These are phyloP conservation scores for Petrocephalus zakoni DNA, from an alignment of 2,113 vertebrate genomes.

Conservation along the genomic window DNA sequence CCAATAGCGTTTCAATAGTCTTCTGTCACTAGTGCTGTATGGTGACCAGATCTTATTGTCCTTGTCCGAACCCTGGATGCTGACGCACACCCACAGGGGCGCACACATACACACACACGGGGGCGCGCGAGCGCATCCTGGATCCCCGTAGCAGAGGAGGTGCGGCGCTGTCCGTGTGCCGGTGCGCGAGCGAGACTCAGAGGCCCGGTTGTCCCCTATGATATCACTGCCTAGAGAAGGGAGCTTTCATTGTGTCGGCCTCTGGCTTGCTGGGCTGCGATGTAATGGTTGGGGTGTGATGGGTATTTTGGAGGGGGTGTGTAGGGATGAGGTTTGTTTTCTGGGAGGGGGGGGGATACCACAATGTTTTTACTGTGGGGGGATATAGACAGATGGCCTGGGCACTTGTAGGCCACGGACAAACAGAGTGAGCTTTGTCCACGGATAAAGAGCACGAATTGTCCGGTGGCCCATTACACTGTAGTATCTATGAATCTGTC, in stretches of 20 bases:
- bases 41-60: slow-evolving; percentile 66
- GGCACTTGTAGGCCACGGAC: slow-evolving; percentile 55
- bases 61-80: slow-evolving; percentile 28
- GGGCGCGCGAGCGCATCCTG: not conserved
- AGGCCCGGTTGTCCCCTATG: slow-evolving; percentile 30
- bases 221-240: slow-evolving; percentile 43
- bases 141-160: not conserved
- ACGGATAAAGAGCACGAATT: slow-evolving; percentile 50
- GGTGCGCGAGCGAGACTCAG: not conserved
- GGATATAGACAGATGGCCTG: slow-evolving; percentile 62
- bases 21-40: slow-evolving; percentile 59
- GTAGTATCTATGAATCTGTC: slow-evolving; percentile 54
- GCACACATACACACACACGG: slow-evolving; percentile 15
- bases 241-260: slow-evolving; percentile 32
- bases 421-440: slow-evolving; percentile 61
- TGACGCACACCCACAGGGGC: not conserved
- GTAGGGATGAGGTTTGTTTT: slow-evolving; percentile 31
- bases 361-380: slow-evolving; percentile 67
- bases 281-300: slow-evolving; percentile 39
- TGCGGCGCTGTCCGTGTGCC: not conserved
- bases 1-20: slow-evolving; percentile 57
- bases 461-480: slow-evolving; percentile 50
- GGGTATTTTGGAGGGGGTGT: slow-evolving; percentile 26
- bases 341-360: slow-evolving; percentile 22
- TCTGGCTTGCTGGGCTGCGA: slow-evolving; percentile 30